Evolutionary conservation across 2,113 vertebrate species (phyloP).

Genomic region (Psammodynastes pulverulentus): DNA sequence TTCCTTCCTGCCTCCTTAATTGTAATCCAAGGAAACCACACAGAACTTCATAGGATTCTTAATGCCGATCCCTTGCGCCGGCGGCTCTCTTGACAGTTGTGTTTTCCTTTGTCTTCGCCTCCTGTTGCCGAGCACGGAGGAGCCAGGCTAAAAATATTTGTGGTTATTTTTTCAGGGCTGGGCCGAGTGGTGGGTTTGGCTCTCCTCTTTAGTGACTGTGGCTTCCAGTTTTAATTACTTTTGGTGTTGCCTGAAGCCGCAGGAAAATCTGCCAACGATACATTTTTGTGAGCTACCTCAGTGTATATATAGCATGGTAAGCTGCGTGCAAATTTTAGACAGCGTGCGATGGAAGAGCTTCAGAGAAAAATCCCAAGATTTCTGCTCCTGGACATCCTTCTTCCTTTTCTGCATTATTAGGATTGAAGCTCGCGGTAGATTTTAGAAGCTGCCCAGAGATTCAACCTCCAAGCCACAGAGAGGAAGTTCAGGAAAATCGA

Average conservation of each 20-base stretch:
- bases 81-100: slow-evolving; percentile 25
- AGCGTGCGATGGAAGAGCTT: background rate
- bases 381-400: background rate
- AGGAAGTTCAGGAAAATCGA: background rate
- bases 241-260: slow-evolving; percentile 21
- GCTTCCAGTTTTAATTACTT: slow-evolving; percentile 38
- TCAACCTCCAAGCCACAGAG: background rate
- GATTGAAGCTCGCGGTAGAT: background rate
- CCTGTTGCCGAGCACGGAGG: slow-evolving; percentile 40
- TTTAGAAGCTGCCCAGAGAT: background rate
- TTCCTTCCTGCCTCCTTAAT: slow-evolving; percentile 6
- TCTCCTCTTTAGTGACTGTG: slow-evolving; percentile 36
- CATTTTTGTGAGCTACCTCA: background rate
- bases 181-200: slow-evolving; percentile 44
- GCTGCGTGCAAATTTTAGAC: background rate
- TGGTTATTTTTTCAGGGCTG: slow-evolving; percentile 34
- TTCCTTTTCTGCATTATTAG: background rate
- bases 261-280: slow-evolving; percentile 1
- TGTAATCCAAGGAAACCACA: slow-evolving; percentile 39
- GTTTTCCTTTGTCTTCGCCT: background rate
- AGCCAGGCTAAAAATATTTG: slow-evolving; percentile 60
- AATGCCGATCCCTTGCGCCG: background rate
- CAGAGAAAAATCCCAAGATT: background rate
- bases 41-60: slow-evolving; percentile 41
- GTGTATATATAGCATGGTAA: background rate